Evolutionary conservation across 1,140 invertebrate species (phyloP), one percentile per base, ranked within the genome.

Genomic region (Drosophila bocqueti): DNA sequence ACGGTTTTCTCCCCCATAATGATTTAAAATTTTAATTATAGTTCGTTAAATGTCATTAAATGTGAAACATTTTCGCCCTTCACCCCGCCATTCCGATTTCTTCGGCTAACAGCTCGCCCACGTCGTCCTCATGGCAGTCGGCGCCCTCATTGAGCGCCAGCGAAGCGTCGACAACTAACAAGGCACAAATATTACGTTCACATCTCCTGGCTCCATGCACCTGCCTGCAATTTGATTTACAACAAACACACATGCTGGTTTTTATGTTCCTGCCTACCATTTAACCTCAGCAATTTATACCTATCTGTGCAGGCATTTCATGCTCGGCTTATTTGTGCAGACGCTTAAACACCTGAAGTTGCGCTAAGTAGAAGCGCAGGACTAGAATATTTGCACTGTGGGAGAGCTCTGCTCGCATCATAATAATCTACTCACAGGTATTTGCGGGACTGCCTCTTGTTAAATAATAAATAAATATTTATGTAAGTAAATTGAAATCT

Each of bases 31-130:
- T 87, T 89, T 87, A 89, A 87, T 87, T 89, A 81, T 80, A 57
- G 74, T 77, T 77, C 64, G 77, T 90, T 84, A 87, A 87, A 89
- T 84, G 81, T 87, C 84, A 87, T 87, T 78, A 84, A 87, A 90
- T 79, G 63, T 81, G 76, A 69, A 78, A 90, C 77, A 84, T 68
- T 76, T 81, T 65, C 26, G 21, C 26, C 59, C 38, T 24, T 18
- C 8, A 24, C 7, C 52, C 29, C 26, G 21, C 16, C 58, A 40
- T n/a, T 42, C 31, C 21, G 29, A 40, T 58, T 59, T 31, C 58
- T 40, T 34, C 34, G n/a, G 3, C 31, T 18, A 29, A 50, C 43
- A 60, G 47, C 52, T 42, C 24, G 38, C 18, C 43, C 40, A 18
- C 21, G 6, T 29, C 50, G 26, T n/a, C 43, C 34, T 36, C 45